These are phyloP conservation scores for Cinclus mexicanus DNA, from an alignment of 2,113 vertebrate species.

Conservation along the genomic window DNA sequence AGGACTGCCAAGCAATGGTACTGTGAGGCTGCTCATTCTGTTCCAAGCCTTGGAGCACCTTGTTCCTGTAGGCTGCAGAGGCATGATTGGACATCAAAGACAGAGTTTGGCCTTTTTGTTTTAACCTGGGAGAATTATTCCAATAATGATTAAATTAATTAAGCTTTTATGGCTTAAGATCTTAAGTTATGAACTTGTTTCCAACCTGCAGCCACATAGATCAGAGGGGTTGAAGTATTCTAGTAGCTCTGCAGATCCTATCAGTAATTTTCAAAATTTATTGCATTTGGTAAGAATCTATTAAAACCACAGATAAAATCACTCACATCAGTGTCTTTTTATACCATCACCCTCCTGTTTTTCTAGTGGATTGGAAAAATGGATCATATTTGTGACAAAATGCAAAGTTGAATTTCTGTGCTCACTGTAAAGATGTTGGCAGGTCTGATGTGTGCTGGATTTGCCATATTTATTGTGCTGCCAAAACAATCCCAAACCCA, in stretches of 20 bases:
- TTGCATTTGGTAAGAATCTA: slow-evolving; percentile 19
- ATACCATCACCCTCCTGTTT: not conserved
- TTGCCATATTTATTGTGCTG: slow-evolving; percentile 30
- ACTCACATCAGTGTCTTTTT: slow-evolving; percentile 6
- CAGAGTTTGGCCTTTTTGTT: not conserved
- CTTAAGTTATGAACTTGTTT: slow-evolving; percentile 45
- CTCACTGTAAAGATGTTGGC: not conserved
- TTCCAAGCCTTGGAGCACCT: not conserved
- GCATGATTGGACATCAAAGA: not conserved
- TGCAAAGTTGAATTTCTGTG: not conserved
- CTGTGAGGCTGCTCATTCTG: not conserved
- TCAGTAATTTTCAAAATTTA: slow-evolving; percentile 40
- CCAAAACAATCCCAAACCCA: slow-evolving; percentile 2
- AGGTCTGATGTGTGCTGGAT: slow-evolving; percentile 10
- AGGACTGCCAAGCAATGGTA: not conserved
- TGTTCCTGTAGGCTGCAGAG: not conserved
- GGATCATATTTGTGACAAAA: slow-evolving; percentile 36
- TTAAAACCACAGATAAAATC: slow-evolving; percentile 23
- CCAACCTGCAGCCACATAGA: slow-evolving; percentile 12
- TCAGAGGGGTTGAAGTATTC: slow-evolving; percentile 20
- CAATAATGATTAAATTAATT: slow-evolving; percentile 53
- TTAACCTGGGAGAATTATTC: not conserved
- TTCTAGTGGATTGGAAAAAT: slow-evolving; percentile 15
- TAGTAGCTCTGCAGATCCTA: slow-evolving; percentile 3
- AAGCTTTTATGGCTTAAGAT: slow-evolving; percentile 21